A percentile compares a stretch with the other conserved stretches of the same genome.
These are phyloP conservation scores for Myathropa florea DNA, from an alignment of 2,888 invertebrate species.

Conservation along the genomic window DNA sequence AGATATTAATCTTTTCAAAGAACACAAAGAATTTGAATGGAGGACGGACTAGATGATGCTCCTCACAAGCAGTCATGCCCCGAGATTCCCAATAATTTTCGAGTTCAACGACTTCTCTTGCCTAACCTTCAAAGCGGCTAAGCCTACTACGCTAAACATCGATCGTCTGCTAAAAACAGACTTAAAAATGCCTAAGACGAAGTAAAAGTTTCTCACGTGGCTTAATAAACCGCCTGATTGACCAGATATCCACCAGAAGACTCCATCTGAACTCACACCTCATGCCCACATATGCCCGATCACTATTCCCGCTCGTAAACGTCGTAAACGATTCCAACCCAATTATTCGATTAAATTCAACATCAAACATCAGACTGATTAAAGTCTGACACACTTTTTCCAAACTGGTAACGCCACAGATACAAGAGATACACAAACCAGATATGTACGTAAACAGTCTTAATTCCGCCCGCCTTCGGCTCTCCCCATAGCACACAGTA, in stretches of 20 bases:
- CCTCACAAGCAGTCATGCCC: too few species aligned
- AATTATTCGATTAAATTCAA: constrained; percentile 4
- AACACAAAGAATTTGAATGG: too few species aligned
- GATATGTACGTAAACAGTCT: neutral
- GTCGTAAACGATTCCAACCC: neutral
- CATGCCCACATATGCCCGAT: neutral
- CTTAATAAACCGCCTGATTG: neutral
- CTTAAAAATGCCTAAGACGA: neutral
- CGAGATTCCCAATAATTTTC: too few species aligned
- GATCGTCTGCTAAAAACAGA: neutral
- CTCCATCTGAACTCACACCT: neutral
- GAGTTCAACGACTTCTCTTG: neutral
- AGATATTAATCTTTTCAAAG: too few species aligned
- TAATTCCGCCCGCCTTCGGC: neutral
- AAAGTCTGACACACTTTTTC: constrained; percentile 26
- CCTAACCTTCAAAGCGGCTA: neutral
- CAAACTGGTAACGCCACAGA: constrained; percentile 24
- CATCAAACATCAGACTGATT: neutral
- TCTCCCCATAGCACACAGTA: neutral
- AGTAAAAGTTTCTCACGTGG: neutral
- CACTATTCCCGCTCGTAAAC: neutral
- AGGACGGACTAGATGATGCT: too few species aligned
- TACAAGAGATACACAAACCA: constrained; percentile 10
- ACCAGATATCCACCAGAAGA: neutral
- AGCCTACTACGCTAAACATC: neutral